Evolutionary conservation across 2,888 invertebrate genomes (phyloP).

Genomic region (Salpingus planirostris): DNA sequence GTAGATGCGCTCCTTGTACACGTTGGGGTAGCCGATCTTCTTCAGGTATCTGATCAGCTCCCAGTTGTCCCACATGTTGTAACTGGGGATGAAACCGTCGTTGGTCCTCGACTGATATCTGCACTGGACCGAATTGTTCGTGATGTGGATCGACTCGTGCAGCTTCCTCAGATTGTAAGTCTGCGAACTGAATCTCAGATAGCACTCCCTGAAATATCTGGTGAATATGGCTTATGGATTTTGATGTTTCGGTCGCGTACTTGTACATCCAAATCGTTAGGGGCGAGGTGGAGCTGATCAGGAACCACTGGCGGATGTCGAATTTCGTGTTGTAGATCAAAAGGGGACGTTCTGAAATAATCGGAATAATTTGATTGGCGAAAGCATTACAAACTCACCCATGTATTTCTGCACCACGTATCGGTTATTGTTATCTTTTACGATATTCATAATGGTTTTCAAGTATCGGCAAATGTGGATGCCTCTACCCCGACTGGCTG

Average conservation of each 20-base stretch:
- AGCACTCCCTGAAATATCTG: slow-evolving; percentile 61
- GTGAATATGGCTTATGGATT: neutral
- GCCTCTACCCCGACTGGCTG: slow-evolving; percentile 73
- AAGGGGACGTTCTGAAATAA: slow-evolving; percentile 52
- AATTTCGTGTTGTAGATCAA: slow-evolving; percentile 81
- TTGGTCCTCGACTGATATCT: slow-evolving; percentile 52
- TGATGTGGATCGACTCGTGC: slow-evolving; percentile 78
- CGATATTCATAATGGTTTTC: slow-evolving; percentile 58
- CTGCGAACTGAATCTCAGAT: slow-evolving; percentile 79
- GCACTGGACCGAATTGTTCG: slow-evolving; percentile 80
- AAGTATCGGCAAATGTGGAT: slow-evolving; percentile 71
- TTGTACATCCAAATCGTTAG: slow-evolving; percentile 81
- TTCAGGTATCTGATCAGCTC: slow-evolving; percentile 54
- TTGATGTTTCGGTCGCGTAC: too few species aligned
- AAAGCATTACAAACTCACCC: slow-evolving; percentile 49
- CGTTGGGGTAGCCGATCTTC: slow-evolving; percentile 48
- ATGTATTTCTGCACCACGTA: slow-evolving; percentile 88
- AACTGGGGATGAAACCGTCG: slow-evolving; percentile 56
- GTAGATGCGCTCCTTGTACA: slow-evolving; percentile 69
- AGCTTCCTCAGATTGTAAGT: slow-evolving; percentile 68
- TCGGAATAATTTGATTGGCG: neutral
- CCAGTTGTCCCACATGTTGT: slow-evolving; percentile 79
- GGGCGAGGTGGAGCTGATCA: slow-evolving; percentile 69
- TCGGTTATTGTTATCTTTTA: slow-evolving; percentile 49
- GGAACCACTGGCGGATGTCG: slow-evolving; percentile 84